Conservation (phyloP, 2,113 vertebrate genomes). For the Epinephelus cyanopodus region DNA sequence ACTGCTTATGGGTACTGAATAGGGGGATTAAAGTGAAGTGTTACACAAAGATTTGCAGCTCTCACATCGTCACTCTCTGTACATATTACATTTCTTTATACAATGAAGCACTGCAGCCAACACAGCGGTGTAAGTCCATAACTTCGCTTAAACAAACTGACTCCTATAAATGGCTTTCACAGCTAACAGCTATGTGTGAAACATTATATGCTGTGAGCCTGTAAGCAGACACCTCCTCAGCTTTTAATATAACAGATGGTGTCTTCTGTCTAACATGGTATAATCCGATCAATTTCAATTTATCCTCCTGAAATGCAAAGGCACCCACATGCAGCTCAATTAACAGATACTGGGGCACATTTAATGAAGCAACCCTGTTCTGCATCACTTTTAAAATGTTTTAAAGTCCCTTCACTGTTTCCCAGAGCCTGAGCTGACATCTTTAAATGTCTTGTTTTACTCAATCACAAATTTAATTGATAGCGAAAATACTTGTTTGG, state of each 20-base stretch:
- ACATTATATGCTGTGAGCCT: slow-evolving; percentile 21
- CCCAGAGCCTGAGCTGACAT: background rate
- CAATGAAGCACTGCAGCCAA: background rate
- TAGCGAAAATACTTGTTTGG: background rate
- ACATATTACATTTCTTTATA: background rate
- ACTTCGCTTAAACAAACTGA: background rate
- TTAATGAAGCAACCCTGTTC: background rate
- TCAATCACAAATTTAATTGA: background rate
- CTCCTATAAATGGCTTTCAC: slow-evolving; percentile 8
- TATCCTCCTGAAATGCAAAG: slow-evolving; percentile 39
- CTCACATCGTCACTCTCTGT: background rate
- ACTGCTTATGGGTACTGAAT: background rate
- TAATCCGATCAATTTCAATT: slow-evolving; percentile 52
- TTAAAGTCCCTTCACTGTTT: background rate
- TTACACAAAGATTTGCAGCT: background rate
- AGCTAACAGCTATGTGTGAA: slow-evolving; percentile 32
- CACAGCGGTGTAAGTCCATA: background rate
- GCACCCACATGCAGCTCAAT: background rate
- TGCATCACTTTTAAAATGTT: background rate
- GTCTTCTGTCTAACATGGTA: slow-evolving; percentile 1
- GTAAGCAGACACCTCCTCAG: slow-evolving; percentile 55
- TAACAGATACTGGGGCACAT: background rate
- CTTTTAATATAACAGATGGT: slow-evolving; percentile 62
- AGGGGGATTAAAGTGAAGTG: background rate
- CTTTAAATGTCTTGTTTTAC: background rate